A percentile compares a stretch with the other conserved stretches of the same genome.
These are phyloP conservation scores for Cheiracanthium punctorium DNA, from an alignment of 2,888 invertebrate species.

Conservation along the genomic window DNA sequence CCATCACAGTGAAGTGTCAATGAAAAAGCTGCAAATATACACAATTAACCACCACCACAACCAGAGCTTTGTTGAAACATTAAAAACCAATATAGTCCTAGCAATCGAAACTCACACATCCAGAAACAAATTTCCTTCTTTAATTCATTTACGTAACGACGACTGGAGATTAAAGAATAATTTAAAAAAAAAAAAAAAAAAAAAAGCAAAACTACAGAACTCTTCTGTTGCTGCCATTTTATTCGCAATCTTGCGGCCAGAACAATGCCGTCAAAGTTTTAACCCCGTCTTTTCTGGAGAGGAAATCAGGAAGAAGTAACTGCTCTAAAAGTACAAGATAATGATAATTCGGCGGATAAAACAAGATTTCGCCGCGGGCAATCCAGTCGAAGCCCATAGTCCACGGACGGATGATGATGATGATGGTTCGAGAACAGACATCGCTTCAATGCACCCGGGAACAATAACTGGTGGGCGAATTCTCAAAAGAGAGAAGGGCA, in stretches of 20 bases:
- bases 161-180: no score
- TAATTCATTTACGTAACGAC: no score
- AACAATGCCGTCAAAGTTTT: conserved; percentile 3
- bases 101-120: no score
- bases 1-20: no score
- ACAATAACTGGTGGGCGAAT: conserved; percentile 41
- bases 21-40: no score
- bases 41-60: no score
- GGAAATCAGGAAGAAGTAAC: conserved; percentile 33
- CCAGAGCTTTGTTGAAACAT: no score
- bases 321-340: conserved; percentile 35
- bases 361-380: conserved; percentile 31
- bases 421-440: conserved; percentile 14
- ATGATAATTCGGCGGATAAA: conserved; percentile 48
- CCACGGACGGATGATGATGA: background rate
- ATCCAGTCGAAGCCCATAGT: background rate
- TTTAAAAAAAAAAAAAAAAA: no score
- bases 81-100: no score
- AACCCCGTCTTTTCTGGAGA: conserved; percentile 1
- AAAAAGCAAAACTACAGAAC: background rate
- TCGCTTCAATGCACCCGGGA: conserved; percentile 49
- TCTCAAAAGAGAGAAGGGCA: background rate
- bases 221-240: background rate
- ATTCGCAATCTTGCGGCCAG: background rate
- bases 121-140: no score